Evolutionary conservation across 2,888 invertebrate species (phyloP).

Genomic region (Dasypolia templi): DNA sequence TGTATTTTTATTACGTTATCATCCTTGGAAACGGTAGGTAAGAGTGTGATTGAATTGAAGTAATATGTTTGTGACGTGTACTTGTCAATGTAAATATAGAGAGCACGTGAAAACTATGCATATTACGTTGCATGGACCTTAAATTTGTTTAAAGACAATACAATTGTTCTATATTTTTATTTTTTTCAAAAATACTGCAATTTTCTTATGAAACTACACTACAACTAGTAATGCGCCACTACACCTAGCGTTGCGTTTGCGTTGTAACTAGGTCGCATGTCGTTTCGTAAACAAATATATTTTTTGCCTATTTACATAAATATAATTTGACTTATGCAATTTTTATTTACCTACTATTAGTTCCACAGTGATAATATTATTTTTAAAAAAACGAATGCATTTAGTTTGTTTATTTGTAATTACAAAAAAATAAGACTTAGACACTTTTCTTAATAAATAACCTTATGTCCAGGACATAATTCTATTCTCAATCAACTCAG

Average conservation of each 20-base stretch:
- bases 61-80: constrained; percentile 6
- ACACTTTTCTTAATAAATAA: constrained; percentile 1
- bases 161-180: neutral
- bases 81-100: constrained; percentile 32
- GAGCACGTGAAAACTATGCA: constrained; percentile 16
- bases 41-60: constrained; percentile 3
- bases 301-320: neutral
- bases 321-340: neutral
- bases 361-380: neutral
- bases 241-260: neutral
- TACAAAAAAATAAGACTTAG: neutral
- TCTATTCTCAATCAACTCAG: neutral
- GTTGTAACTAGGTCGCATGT: neutral
- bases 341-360: neutral
- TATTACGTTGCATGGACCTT: constrained; percentile 18
- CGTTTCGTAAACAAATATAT: neutral
- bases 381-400: neutral
- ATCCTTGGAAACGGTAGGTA: constrained; percentile 36
- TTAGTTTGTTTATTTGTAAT: neutral
- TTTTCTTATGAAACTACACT: constrained; percentile 1
- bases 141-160: neutral
- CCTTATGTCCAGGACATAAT: neutral
- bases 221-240: no score
- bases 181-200: neutral
- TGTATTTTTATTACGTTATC: constrained; percentile 33